Percentiles rank a stretch among this genome's conserved stretches.
phyloP scores from a whole-genome alignment of 2,888 invertebrate species.

The Xanthostigma xanthostigma region DNA sequence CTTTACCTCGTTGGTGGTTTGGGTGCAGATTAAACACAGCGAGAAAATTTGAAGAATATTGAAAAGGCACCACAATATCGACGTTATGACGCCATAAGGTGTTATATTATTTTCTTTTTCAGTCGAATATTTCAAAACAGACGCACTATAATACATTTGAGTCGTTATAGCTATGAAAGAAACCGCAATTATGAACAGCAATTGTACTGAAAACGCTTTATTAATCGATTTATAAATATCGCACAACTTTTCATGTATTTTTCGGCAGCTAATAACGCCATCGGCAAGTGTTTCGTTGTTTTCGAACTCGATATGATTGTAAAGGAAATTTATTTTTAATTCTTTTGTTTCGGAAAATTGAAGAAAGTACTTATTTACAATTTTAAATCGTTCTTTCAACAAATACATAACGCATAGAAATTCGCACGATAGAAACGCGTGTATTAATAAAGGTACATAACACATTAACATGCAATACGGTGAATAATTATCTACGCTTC shows the following conservation, averaged over 20 bases:
- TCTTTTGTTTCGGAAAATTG: not conserved
- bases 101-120: no score
- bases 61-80: not conserved
- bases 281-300: no score
- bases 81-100: not conserved
- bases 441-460: not conserved
- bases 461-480: not conserved
- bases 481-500: not conserved
- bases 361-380: not conserved
- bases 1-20: not conserved
- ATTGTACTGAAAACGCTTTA: conserved; percentile 9
- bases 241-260: conserved; percentile 9
- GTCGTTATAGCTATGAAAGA: conserved; percentile 7
- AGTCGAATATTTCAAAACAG: not conserved
- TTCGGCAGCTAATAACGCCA: no score
- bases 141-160: not conserved
- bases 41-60: not conserved
- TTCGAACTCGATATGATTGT: not conserved
- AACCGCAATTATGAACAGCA: conserved; percentile 9
- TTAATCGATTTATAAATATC: conserved; percentile 10
- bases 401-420: not conserved
- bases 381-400: not conserved
- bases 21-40: not conserved
- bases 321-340: not conserved
- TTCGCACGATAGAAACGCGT: not conserved